Evolutionary conservation across 1,140 invertebrate genomes (phyloP).

Genomic region (Frieseomelitta varia): DNA sequence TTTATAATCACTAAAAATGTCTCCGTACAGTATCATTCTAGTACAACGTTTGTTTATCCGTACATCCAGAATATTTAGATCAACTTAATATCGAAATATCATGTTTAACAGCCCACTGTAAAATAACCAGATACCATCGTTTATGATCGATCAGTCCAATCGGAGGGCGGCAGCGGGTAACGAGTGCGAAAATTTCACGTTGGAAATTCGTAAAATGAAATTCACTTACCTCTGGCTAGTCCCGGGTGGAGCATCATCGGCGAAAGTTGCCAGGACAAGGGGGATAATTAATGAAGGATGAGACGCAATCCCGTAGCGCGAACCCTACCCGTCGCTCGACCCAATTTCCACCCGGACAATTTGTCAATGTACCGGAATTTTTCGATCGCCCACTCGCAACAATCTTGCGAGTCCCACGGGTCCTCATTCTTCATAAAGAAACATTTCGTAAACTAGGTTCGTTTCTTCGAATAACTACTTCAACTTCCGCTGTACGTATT

Average conservation of each 20-base stretch:
- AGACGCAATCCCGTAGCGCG: conserved; percentile 49
- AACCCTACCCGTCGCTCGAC: conserved; percentile 53
- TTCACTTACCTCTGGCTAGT: conserved; percentile 59
- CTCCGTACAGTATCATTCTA: no score
- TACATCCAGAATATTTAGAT: background rate
- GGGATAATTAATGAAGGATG: conserved; percentile 66
- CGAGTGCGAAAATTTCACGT: conserved; percentile 28
- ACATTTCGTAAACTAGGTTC: background rate
- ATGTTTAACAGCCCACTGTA: background rate
- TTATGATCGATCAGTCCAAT: background rate
- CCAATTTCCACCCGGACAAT: conserved; percentile 59
- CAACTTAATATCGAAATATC: background rate
- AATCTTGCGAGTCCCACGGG: conserved; percentile 21
- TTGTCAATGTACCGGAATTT: conserved; percentile 62
- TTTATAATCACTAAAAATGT: no score
- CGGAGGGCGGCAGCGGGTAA: background rate
- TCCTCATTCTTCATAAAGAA: background rate
- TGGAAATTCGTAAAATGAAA: conserved; percentile 54
- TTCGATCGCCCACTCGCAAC: conserved; percentile 49
- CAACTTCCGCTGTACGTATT: background rate
- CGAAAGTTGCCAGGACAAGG: conserved; percentile 54
- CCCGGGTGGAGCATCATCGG: conserved; percentile 9
- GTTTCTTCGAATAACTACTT: conserved; percentile 39
- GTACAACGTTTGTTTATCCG: no score
- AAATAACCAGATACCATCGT: background rate